These are phyloP conservation scores for Phania funesta DNA, from an alignment of 2,888 invertebrate species.

Conservation along the genomic window DNA sequence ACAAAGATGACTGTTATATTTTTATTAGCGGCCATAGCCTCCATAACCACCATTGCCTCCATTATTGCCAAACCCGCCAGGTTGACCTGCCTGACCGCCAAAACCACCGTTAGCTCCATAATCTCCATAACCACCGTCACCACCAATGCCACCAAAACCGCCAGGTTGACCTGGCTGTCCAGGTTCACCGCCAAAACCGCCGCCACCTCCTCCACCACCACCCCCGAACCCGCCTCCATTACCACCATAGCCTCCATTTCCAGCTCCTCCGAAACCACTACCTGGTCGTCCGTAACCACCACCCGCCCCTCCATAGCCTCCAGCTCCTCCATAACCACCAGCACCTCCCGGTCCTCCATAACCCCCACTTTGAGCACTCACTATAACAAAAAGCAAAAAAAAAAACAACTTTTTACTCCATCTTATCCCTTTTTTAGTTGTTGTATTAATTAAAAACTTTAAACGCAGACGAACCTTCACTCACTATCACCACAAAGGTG, in stretches of 20 bases:
- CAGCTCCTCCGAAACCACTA: too few species aligned
- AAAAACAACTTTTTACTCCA: too few species aligned
- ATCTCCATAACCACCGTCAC: constrained; percentile 16
- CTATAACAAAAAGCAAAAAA: constrained; percentile 1
- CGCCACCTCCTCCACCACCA: constrained; percentile 45
- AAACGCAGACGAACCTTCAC: constrained; percentile 5
- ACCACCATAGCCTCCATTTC: constrained; percentile 61
- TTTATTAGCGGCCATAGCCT: background rate
- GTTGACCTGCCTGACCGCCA: constrained; percentile 10
- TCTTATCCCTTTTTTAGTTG: too few species aligned
- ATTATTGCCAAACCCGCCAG: constrained; percentile 14
- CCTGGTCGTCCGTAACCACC: constrained; percentile 3
- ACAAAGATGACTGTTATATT: background rate
- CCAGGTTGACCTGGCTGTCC: background rate
- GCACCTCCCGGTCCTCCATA: constrained; percentile 27
- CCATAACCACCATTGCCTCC: constrained; percentile 22
- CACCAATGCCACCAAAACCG: background rate
- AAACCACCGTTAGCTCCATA: constrained; percentile 19
- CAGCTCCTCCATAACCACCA: constrained; percentile 28
- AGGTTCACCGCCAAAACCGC: background rate
- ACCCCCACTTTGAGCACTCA: background rate
- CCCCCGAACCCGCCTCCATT: constrained; percentile 66
- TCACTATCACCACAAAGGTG: constrained; percentile 3
- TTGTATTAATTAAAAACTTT: too few species aligned
- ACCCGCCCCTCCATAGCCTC: background rate